phyloP scores from a whole-genome alignment of 2,888 invertebrate species.

The Lasioglossum vierecki region DNA sequence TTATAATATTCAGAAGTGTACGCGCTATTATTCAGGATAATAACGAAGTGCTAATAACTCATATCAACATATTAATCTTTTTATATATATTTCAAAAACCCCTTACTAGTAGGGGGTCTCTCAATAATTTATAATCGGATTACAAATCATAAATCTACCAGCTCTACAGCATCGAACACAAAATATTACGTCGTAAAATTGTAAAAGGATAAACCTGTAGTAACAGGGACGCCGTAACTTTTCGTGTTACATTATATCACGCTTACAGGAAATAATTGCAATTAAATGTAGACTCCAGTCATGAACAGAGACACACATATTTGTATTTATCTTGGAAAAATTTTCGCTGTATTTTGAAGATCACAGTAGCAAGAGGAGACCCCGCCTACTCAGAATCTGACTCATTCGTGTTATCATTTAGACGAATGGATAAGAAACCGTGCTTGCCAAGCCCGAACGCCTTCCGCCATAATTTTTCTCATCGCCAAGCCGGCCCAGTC shows the following conservation, averaged over 20 bases:
- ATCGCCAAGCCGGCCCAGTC: background rate
- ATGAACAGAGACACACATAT: background rate
- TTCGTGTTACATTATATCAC: background rate
- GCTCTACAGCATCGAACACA: background rate
- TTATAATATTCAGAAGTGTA: background rate
- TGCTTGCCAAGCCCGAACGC: background rate
- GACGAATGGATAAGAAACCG: background rate
- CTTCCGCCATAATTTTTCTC: background rate
- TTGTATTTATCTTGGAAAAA: background rate
- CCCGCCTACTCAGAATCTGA: no score
- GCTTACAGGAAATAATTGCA: background rate
- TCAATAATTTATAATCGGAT: constrained; percentile 7
- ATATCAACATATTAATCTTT: background rate
- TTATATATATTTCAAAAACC: background rate
- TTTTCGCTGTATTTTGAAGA: no score
- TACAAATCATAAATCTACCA: background rate
- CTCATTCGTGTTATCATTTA: no score
- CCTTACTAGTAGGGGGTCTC: background rate
- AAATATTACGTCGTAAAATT: background rate
- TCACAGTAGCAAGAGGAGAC: no score
- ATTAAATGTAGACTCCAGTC: background rate
- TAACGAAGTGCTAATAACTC: background rate
- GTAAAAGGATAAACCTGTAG: background rate
- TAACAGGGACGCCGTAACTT: background rate
- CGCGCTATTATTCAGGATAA: background rate